Evolutionary conservation across 2,797 vertebrate species (phyloP), one percentile per base, ranked within the genome.

Genomic region (Tarsius wallacei): DNA sequence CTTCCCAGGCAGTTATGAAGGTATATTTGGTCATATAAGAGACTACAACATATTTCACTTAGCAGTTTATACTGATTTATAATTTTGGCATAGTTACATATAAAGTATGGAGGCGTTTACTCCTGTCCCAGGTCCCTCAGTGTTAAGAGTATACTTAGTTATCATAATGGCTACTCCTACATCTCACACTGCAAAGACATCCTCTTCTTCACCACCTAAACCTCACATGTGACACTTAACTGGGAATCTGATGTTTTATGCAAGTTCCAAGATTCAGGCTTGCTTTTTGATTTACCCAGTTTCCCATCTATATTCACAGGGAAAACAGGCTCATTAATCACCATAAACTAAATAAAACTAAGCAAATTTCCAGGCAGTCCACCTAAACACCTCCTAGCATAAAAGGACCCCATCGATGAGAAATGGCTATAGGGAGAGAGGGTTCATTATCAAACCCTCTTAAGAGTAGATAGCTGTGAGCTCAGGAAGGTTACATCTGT

Each of bases 131-230:
- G 53, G 36, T 13, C 24, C 86, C 42, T 28, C 2, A 19, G 55
- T 10, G 33, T 7, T 51, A 9, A 7, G 8, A 36, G 57, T 31
- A 28, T 31, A 82, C 59, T 21, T 22, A 1, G 2, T 51, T 31
- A 28, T 36, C 24, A 0, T 0, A 19, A 76, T 0, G 1, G 3
- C 64, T 51, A 36, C 24, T 36, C 42, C 64, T 16, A 7, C 1
- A 51, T 22, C 68, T 85, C 28, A 22, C 0, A 0, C n/a, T 51
- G 51, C 36, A 33, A 76, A 31, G 66, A 83, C 24, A 47, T 9
- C 21, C 9, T n/a, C 26, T 55, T 77, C 15, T 26, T 61, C 13
- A 68, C 24, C 5, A 49, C 42, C 24, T 76, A 16, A 33, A 8
- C 4, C 42, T 33, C 82, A 24, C 13, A 24, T 12, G 21, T 7